Evolutionary conservation across 2,797 vertebrate species (phyloP), one percentile per base, ranked within the genome.

Genomic region (Phataginus tetradactyla): DNA sequence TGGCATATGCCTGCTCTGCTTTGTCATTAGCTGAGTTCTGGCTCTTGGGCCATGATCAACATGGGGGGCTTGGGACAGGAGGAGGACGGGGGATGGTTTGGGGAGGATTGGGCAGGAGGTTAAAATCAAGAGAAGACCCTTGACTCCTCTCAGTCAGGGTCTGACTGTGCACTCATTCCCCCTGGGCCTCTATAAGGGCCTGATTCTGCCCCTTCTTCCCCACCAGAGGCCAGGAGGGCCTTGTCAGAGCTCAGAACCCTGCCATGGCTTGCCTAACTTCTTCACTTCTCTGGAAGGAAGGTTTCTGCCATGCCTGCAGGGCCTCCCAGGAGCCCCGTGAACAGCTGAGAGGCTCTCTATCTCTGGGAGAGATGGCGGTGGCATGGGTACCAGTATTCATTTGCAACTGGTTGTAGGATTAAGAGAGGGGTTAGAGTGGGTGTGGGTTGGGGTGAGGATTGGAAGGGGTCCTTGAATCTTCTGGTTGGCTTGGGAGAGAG

Each of bases 241-340:
- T 59, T 25, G 45, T 37, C 53, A 86, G 37, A 68, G 39, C 69
- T 93, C 32, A 13, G 51, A 84, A n/a, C 45, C 69, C 39, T 86
- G 11, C 20, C 69, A 0, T 51, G 68, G 37, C 49, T 49, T 20
- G 32, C 55, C 49, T 53, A 51, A 21, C 37, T 45, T 42, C 32
- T 55, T 95, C 51, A 93, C 53, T 53, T 88, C 39, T 55, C 37
- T 80, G 29, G 53, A 93, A 80, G 88, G n/a, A 93, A 80, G 88
- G n/a, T 61, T 51, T 84, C n/a, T 77, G 57, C 61, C 45, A 6
- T 59, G 63, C 39, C 34, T 86, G 1, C 7, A 42, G 72, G 61
- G 55, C 23, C 21, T 4, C 17, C 32, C 3, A 71, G 9, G 32
- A 84, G 61, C 79, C 25, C n/a, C 72, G 34, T 39, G 74, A 90